Conservation (phyloP, 2,113 vertebrate genomes). For the Cinclus cinclus region DNA sequence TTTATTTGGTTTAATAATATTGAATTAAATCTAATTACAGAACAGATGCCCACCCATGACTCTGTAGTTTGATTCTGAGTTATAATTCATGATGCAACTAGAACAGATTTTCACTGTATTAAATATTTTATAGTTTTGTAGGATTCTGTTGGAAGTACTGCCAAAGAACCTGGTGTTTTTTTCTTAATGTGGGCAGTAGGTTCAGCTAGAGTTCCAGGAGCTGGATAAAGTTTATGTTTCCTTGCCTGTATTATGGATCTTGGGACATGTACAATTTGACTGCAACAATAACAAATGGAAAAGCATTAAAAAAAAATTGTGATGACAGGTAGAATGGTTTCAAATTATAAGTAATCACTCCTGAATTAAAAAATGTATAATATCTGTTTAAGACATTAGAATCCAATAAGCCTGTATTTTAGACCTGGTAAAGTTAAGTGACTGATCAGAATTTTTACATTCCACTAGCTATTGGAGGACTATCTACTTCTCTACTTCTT, state of each 20-base stretch:
- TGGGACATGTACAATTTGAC: background rate
- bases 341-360: background rate
- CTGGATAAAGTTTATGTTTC: background rate
- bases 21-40: background rate
- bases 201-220: background rate
- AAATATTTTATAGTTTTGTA: background rate
- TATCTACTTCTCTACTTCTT: background rate
- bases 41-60: background rate
- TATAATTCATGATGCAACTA: background rate
- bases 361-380: background rate
- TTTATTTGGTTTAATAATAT: background rate
- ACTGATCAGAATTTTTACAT: background rate
- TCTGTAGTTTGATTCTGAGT: background rate
- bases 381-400: background rate
- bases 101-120: background rate
- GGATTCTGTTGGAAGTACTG: background rate
- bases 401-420: background rate
- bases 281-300: background rate
- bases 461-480: background rate
- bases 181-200: background rate
- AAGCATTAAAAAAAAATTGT: background rate
- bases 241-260: background rate
- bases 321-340: background rate
- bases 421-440: background rate
- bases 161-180: background rate